Evolutionary conservation across 2,888 invertebrate genomes (phyloP), one percentile per base, ranked within the genome.

Genomic region (Tetragnatha montana): DNA sequence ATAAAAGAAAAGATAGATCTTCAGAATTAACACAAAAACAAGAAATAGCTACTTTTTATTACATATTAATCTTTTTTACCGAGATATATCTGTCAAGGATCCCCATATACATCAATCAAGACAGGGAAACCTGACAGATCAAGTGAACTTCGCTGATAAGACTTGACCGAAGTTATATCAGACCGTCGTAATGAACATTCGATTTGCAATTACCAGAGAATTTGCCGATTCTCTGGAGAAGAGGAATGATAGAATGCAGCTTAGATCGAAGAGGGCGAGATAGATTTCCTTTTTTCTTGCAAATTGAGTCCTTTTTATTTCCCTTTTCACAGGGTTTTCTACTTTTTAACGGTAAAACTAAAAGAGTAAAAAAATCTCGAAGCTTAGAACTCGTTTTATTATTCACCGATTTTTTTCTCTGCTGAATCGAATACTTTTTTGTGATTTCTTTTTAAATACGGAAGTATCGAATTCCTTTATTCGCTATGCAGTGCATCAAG

Each of bases 121-220:
- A 68, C 73, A 79, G 22, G n/a, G 71, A 73, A 80, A 21, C 73
- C 21, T 74, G 80, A 86, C 79, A 86, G 86, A 86, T 74, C 73
- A 49, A 74, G n/a, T 80, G 80, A 80, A 60, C 73, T 17, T 51
- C n/a, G 51, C 76, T 71, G 87, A 88, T 88, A 88, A 88, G 87
- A 70, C 80, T 71, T 78, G 69, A 75, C 60, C 49, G 50, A 70
- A 70, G 60, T 76, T 82, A 50, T 88, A 82, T 82, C 87, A 78
- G 81, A 50, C 50, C 70, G 76, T 47, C 71, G 78, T 88, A 82
- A 88, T 81, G 87, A 88, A 88, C 87, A 88, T 88, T 88, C 81
- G 87, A 88, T 88, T 88, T 82, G 81, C 87, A 88, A 88, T 88
- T 88, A 88, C 82, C 76, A 76, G 71, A 50, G 71, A 78, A 82